Conservation (phyloP, 2,113 vertebrate genomes). For the Martes martes region DNA sequence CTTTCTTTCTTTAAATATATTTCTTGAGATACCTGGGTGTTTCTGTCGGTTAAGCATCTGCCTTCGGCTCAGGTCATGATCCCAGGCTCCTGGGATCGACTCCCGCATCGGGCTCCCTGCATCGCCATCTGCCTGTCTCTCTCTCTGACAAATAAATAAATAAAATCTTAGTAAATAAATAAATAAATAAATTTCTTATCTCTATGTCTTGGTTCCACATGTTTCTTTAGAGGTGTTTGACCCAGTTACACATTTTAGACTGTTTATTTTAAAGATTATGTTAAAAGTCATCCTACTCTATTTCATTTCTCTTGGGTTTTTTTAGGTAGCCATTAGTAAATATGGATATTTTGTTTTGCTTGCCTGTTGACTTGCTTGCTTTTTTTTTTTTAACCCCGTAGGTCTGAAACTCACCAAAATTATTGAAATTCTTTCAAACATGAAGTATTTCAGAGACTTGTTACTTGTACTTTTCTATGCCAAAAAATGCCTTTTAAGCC, state of each 20-base stretch:
- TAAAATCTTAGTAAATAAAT: no score
- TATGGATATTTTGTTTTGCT: constrained; percentile 20
- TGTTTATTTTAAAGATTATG: constrained; percentile 11
- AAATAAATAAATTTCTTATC: not conserved
- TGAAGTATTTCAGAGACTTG: not conserved
- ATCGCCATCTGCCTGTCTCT: no score
- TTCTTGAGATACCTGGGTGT: not conserved
- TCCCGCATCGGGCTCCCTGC: no score
- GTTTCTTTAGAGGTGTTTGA: not conserved
- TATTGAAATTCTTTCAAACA: constrained; percentile 16
- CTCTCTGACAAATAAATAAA: no score
- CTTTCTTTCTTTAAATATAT: not conserved
- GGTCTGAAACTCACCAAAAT: not conserved
- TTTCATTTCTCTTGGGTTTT: not conserved
- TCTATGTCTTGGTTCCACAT: not conserved
- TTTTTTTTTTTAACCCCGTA: not conserved
- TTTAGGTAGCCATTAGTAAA: constrained; percentile 14
- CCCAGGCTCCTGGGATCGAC: no score
- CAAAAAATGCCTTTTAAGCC: not conserved
- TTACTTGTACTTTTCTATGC: not conserved
- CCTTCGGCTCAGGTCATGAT: no score
- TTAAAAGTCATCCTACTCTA: not conserved
- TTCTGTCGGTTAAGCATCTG: no score
- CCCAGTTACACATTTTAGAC: not conserved
- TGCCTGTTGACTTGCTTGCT: not conserved